These are phyloP conservation scores for Hypomecis punctinalis DNA, from an alignment of 2,888 invertebrate species.

Conservation along the genomic window DNA sequence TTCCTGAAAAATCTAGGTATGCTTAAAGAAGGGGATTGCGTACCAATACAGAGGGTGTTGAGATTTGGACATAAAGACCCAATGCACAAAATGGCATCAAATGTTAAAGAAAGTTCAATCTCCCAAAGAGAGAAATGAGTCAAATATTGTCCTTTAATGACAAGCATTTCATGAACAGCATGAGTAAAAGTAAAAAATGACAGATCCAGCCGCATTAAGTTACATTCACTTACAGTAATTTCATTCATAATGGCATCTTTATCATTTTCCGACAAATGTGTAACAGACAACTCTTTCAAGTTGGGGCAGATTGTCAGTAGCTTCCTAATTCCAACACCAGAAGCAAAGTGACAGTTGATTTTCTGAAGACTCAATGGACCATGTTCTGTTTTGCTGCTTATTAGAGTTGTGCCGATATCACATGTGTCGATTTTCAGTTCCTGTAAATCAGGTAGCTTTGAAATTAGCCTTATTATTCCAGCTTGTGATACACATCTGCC, in stretches of 20 bases:
- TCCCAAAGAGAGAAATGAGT: slow-evolving; percentile 80
- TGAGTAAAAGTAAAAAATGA: slow-evolving; percentile 78
- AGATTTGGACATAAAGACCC: slow-evolving; percentile 76
- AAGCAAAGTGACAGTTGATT: slow-evolving; percentile 79
- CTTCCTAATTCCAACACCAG: slow-evolving; percentile 73
- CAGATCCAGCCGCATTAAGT: slow-evolving; percentile 69
- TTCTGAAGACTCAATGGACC: slow-evolving; percentile 75
- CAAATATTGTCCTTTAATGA: slow-evolving; percentile 71
- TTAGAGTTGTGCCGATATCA: slow-evolving; percentile 79
- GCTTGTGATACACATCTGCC: slow-evolving; percentile 78
- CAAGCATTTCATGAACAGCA: slow-evolving; percentile 69
- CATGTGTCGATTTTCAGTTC: slow-evolving; percentile 80
- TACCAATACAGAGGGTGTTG: slow-evolving; percentile 71
- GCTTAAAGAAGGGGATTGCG: slow-evolving; percentile 70
- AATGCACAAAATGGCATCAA: slow-evolving; percentile 70
- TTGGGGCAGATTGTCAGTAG: slow-evolving; percentile 76
- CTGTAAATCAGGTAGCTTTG: slow-evolving; percentile 72
- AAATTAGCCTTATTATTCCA: slow-evolving; percentile 74
- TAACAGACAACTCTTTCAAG: slow-evolving; percentile 73
- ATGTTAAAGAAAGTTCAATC: slow-evolving; percentile 71
- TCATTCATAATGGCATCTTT: slow-evolving; percentile 77
- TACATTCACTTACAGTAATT: slow-evolving; percentile 68
- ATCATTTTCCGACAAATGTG: slow-evolving; percentile 74
- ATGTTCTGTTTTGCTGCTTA: slow-evolving; percentile 65
- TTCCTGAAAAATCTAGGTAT: slow-evolving; percentile 67